phyloP scores from a whole-genome alignment of 2,888 invertebrate genomes.

The Lithophane ornitopus region DNA sequence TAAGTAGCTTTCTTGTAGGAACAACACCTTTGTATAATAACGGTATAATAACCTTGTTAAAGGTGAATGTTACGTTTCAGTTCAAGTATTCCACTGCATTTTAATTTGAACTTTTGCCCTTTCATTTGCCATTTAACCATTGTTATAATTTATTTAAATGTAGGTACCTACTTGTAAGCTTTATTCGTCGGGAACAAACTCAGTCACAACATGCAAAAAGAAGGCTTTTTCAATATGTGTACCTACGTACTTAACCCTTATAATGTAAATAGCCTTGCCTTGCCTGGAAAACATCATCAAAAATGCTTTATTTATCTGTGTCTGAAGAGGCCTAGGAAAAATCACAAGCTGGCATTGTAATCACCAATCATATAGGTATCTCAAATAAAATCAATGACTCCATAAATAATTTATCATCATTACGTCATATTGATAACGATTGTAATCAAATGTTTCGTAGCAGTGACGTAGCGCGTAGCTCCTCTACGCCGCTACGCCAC shows the following conservation, averaged over 20 bases:
- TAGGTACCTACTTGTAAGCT: not conserved
- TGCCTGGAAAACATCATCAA: not conserved
- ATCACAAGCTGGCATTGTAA: not conserved
- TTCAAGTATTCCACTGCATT: constrained; percentile 1
- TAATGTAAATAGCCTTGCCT: not conserved
- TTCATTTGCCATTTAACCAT: not conserved
- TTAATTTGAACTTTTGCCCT: constrained; percentile 19
- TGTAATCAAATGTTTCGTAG: constrained; percentile 19
- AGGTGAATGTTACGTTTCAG: constrained; percentile 1
- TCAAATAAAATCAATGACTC: not conserved
- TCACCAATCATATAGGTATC: not conserved
- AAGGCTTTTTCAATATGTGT: not conserved
- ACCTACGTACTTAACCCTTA: not conserved
- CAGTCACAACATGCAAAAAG: not conserved
- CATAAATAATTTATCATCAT: constrained; percentile 1
- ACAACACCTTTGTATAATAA: not conserved
- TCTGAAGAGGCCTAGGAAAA: not conserved
- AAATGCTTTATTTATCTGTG: not conserved
- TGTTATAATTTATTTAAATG: constrained; percentile 9
- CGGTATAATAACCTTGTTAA: constrained; percentile 3
- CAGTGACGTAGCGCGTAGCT: constrained; percentile 64
- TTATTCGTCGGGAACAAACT: not conserved
- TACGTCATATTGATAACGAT: constrained; percentile 19
- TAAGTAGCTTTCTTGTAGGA: not conserved
- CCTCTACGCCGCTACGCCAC: constrained; percentile 60